Base-by-base conservation (phyloP, 2,113 vertebrate species). In the Nerophis lumbriciformis region DNA sequence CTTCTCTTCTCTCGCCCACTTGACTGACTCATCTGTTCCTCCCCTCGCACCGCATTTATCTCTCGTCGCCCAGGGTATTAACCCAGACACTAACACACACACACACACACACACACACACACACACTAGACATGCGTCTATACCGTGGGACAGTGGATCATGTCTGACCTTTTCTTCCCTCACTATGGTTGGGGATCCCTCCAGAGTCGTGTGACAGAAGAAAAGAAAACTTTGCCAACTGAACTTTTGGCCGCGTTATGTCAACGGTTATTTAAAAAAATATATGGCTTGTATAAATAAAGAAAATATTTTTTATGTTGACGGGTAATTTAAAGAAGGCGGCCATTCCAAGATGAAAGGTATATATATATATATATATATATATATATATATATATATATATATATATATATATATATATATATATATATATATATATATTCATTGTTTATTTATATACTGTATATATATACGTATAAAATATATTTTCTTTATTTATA, bases 131-230 rank as follows among this genome's bases (percentile, higher is more conserved):
- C 66, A 55, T 19, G 36, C 61, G 57, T 62, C 49, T 59, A 48
- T 59, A 71, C 55, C 14, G 12, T 38, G 44, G 79, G 77, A 80
- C 64, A 63, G 55, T 71, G 70, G 16, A 19, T 83, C 71, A 75
- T 77, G 66, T 84, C 69, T 84, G 75, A 83, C 82, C 82, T 77
- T 77, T 65, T 66, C 55, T 72, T 71, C 71, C 60, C 58, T 78
- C 73, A 76, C 71, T 73, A 16, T 71, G 72, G 77, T 48, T 53
- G 16, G 61, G 59, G 69, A 21, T 13, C 5, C 12, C 42, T 59
- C 19, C 6, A 28, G n/a, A 15, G 8, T 56, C 16, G 2, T 39
- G 8, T 11, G 53, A 39, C 15, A 19, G 8, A 9, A 5, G 16
- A 16, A n/a, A n/a, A 38, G 8, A 55, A n/a, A 38, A 8, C 15